Evolutionary conservation across 2,797 vertebrate genomes (phyloP).

Genomic region (Pantherophis alleghaniensis): DNA sequence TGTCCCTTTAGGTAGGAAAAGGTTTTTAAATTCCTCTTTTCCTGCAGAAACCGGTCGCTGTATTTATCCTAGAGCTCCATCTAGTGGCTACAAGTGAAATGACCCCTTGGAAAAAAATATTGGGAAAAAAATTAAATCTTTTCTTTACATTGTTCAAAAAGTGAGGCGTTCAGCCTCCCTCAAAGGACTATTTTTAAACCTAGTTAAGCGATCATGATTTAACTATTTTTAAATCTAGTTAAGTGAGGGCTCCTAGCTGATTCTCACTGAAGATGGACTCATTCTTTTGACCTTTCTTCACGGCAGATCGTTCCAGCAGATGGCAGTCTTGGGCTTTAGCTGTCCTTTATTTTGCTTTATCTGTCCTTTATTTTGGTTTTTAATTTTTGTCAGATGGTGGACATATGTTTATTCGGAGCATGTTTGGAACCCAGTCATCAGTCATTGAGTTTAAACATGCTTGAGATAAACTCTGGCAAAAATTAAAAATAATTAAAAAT

Average conservation of each 20-base stretch:
- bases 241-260: background rate
- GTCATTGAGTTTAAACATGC: background rate
- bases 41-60: fast-evolving
- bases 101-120: background rate
- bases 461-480: background rate
- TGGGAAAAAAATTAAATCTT: background rate
- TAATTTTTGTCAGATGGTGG: background rate
- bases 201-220: background rate
- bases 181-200: background rate
- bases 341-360: background rate
- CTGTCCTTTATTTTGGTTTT: background rate
- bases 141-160: background rate
- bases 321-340: background rate
- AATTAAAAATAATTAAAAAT: too few species aligned
- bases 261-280: background rate
- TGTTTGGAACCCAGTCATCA: background rate
- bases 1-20: background rate
- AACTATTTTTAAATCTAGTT: background rate
- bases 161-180: background rate
- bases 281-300: background rate
- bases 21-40: background rate
- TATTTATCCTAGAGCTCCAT: background rate
- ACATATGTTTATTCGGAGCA: fast-evolving
- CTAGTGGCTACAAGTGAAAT: background rate
- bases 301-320: background rate